A percentile compares a stretch with the other conserved stretches of the same genome.
Conservation (phyloP, 2,888 invertebrate species). For the Rhagonycha lutea region DNA sequence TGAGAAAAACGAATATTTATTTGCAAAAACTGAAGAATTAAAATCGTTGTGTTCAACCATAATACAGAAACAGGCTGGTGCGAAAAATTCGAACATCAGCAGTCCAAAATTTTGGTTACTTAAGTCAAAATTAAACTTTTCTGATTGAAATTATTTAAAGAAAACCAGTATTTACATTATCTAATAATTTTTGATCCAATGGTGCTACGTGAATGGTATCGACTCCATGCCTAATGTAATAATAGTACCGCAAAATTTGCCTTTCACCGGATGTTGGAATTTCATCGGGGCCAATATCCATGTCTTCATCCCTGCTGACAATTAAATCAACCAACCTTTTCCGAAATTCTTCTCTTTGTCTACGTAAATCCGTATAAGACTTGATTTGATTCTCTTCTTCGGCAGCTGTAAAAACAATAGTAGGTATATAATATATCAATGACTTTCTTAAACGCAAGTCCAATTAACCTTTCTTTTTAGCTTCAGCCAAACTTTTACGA, state of each 20-base stretch:
- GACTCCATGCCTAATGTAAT: conserved; percentile 88
- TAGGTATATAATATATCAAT: not conserved
- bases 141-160: not conserved
- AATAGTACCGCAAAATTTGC: conserved; percentile 81
- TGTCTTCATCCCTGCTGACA: conserved; percentile 60
- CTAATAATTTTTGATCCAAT: conserved; percentile 73
- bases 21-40: too few relatives aligned
- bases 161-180: conserved; percentile 54
- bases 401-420: conserved; percentile 52
- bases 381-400: conserved; percentile 52
- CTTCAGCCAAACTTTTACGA: conserved; percentile 48
- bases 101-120: not conserved
- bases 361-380: conserved; percentile 70
- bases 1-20: too few relatives aligned
- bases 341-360: conserved; percentile 82
- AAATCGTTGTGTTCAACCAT: too few relatives aligned
- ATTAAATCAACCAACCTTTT: conserved; percentile 78
- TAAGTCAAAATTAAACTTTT: not conserved
- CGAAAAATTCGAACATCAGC: not conserved
- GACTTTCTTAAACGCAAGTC: not conserved
- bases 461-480: conserved; percentile 47
- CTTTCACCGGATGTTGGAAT: conserved; percentile 68
- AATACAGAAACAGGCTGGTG: too few relatives aligned
- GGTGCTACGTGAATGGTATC: conserved; percentile 89
- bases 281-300: conserved; percentile 53